Evolutionary conservation across 2,888 invertebrate species (phyloP), one percentile per base, ranked within the genome.

Genomic region (Netelia melanura): DNA sequence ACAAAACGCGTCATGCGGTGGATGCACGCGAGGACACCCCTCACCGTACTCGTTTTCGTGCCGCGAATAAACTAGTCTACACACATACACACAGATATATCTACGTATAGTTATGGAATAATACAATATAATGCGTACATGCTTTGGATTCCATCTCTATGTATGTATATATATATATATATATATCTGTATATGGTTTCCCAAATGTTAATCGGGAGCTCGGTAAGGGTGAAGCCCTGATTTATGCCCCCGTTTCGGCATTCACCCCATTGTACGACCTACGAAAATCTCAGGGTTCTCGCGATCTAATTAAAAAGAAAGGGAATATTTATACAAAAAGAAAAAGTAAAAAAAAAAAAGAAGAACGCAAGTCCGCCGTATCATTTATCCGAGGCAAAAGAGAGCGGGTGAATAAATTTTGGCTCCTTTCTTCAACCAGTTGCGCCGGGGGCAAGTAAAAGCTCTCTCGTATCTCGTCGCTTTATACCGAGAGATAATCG

Each of bases 291-390:
- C 70, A 64, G 78, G 68, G 64, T 77, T 72, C 71, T 68, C 80
- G 65, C 83, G 87, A 87, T 87, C 87, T 88, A 88, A 87, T 85
- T 86, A 81, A 83, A 86, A 86, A 81, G 83, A 81, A 79, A 67
- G 38, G 38, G 38, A 38, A 38, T 38, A 38, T 38, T 38, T 38
- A 38, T 38, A 84, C 64, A 70, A 78, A 72, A 83, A 56, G 64
- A 61, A 48, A 58, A 61, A 44, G 54, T 21, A 23, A 67, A 56
- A 62, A 68, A 77, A 62, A 54, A 62, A 21, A 65, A 82, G 74
- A 64, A 70, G 77, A 81, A 79, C 54, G 78, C 21, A 68, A 80
- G 85, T 86, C 86, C 85, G 78, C 81, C 80, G 72, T 84, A 86
- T 86, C 87, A 77, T 82, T 84, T 77, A 84, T 84, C 67, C 67